Conservation (phyloP, 1,140 invertebrate genomes). For the Drosophila bocqueti region DNA sequence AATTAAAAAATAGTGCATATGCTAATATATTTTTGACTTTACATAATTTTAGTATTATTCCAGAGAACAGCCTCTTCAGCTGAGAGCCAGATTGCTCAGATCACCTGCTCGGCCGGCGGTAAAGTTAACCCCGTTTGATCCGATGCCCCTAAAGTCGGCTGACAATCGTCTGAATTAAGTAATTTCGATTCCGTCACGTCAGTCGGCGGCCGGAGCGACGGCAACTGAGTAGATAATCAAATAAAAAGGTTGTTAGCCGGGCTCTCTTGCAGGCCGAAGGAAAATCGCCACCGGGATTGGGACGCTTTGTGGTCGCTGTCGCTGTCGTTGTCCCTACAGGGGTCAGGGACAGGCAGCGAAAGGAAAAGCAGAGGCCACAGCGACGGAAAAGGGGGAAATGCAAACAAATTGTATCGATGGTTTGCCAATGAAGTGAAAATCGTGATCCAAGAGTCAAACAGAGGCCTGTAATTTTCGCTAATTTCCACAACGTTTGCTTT, state of each 20-base stretch:
- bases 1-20: neutral
- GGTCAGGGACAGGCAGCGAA: constrained; percentile 52
- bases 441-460: constrained; percentile 57
- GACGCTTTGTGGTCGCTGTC: constrained; percentile 19
- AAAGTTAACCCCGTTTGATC: constrained; percentile 48
- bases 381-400: constrained; percentile 10
- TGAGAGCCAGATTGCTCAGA: neutral
- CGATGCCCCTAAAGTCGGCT: constrained; percentile 20
- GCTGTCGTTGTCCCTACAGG: constrained; percentile 24
- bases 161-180: constrained; percentile 53
- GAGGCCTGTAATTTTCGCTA: constrained; percentile 60
- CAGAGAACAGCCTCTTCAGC: neutral
- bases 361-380: constrained; percentile 11
- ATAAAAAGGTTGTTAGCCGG: constrained; percentile 49
- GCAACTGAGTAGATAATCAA: constrained; percentile 51
- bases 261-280: constrained; percentile 23
- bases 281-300: constrained; percentile 40
- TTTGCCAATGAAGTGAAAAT: constrained; percentile 62
- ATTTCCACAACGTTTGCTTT: constrained; percentile 51
- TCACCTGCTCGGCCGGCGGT: constrained; percentile 33
- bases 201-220: constrained; percentile 3
- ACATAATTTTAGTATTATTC: neutral
- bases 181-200: constrained; percentile 53
- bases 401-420: constrained; percentile 58
- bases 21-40: neutral